phyloP scores from a whole-genome alignment of 2,888 invertebrate species.

The Tetragonula carbonaria region DNA sequence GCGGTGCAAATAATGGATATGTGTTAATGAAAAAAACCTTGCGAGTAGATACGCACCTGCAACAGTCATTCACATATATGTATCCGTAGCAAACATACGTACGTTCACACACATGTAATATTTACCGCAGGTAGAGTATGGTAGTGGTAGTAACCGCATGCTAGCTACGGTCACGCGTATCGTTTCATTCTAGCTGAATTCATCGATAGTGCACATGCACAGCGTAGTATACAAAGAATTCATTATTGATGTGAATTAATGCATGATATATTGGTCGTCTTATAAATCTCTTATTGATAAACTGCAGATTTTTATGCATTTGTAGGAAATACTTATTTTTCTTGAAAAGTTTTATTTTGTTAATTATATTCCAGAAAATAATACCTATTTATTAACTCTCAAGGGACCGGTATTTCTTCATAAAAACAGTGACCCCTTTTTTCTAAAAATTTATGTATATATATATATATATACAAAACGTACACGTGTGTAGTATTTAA shows the following conservation, averaged over 20 bases:
- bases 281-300: too few species aligned
- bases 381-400: too few species aligned
- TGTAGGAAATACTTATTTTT: too few species aligned
- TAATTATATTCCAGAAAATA: too few species aligned
- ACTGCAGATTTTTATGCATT: too few species aligned
- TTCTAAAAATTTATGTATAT: too few species aligned
- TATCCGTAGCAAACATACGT: constrained; percentile 7
- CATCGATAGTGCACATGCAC: constrained; percentile 3
- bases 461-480: background rate
- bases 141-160: constrained; percentile 67
- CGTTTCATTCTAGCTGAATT: constrained; percentile 46
- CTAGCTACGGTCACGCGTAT: constrained; percentile 60
- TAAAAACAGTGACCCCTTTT: too few species aligned
- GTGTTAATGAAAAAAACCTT: constrained; percentile 29
- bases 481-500: too few species aligned
- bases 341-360: too few species aligned
- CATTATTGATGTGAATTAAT: background rate
- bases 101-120: constrained; percentile 30
- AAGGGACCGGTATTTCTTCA: too few species aligned
- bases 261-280: background rate
- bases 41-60: constrained; percentile 60
- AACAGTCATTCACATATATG: constrained; percentile 35
- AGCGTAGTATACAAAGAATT: background rate
- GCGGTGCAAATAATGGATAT: too few species aligned
- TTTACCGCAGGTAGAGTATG: constrained; percentile 55